Percentiles rank a stretch among this genome's conserved stretches.
These are phyloP conservation scores for Hymenochirus boettgeri DNA, from an alignment of 2,113 vertebrate species.

Conservation along the genomic window DNA sequence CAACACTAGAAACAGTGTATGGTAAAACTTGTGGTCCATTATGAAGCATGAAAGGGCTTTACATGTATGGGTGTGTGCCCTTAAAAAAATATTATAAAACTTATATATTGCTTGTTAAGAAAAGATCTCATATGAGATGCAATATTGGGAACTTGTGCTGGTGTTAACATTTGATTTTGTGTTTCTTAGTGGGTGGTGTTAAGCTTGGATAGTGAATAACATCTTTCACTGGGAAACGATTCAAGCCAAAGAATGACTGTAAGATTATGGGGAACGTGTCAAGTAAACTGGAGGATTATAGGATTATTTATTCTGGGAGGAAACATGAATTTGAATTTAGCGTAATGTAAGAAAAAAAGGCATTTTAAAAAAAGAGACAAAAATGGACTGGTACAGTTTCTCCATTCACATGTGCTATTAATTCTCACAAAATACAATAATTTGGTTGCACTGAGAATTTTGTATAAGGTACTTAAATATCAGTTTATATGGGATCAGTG, in stretches of 20 bases:
- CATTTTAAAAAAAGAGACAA: too few relatives aligned
- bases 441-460: too few relatives aligned
- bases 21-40: conserved; percentile 14
- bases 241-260: conserved; percentile 30
- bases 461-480: too few relatives aligned
- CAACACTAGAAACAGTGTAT: conserved; percentile 36
- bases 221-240: conserved; percentile 27
- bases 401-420: too few relatives aligned
- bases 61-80: conserved; percentile 23
- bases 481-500: too few relatives aligned
- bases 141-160: conserved; percentile 27
- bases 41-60: conserved; percentile 30
- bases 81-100: conserved; percentile 39
- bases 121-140: conserved; percentile 13
- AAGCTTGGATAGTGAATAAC: conserved; percentile 27
- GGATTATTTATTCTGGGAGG: conserved; percentile 27
- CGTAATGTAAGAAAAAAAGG: conserved; percentile 9
- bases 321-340: conserved; percentile 18
- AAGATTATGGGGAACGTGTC: conserved; percentile 31
- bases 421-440: too few relatives aligned
- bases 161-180: conserved; percentile 26
- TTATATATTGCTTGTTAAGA: conserved; percentile 30
- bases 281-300: conserved; percentile 27
- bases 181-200: conserved; percentile 21
- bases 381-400: too few relatives aligned